Evolutionary conservation across 35 echinoderm and acorn worm genomes (phyloP).

Genomic region (Acanthaster planci): DNA sequence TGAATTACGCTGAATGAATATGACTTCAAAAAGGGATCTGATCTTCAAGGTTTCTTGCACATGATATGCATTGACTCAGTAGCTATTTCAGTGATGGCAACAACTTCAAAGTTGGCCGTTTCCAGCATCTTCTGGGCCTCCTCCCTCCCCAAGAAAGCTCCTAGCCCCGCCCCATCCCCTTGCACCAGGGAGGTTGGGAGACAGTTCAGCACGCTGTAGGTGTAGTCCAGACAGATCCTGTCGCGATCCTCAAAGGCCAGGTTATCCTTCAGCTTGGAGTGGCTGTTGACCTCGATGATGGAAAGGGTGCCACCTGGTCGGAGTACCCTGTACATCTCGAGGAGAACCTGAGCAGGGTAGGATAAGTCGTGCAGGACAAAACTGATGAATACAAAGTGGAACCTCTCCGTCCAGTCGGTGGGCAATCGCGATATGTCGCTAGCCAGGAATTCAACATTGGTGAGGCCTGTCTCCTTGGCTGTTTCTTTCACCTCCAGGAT

Average conservation of each 20-base stretch:
- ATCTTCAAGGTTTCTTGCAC: conserved; percentile 12
- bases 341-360: conserved; percentile 40
- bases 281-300: conserved; percentile 36
- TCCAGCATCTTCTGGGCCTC: conserved; percentile 26
- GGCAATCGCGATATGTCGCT: conserved; percentile 42
- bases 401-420: conserved; percentile 38
- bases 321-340: conserved; percentile 35
- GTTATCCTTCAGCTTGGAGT: conserved; percentile 40
- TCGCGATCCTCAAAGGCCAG: not conserved
- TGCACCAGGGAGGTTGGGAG: conserved; percentile 46
- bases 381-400: conserved; percentile 43
- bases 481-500: not conserved
- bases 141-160: conserved; percentile 57
- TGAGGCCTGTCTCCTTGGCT: conserved; percentile 28
- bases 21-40: no score
- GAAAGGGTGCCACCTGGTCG: conserved; percentile 38
- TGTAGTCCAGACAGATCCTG: not conserved
- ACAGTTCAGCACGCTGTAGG: conserved; percentile 51
- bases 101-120: conserved; percentile 27
- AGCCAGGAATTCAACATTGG: conserved; percentile 51
- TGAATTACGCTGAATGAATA: no score
- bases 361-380: conserved; percentile 56
- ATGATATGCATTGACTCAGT: not conserved
- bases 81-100: not conserved
- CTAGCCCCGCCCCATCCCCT: conserved; percentile 49